phyloP scores from a whole-genome alignment of 2,113 vertebrate species.

The Phaethon lepturus region DNA sequence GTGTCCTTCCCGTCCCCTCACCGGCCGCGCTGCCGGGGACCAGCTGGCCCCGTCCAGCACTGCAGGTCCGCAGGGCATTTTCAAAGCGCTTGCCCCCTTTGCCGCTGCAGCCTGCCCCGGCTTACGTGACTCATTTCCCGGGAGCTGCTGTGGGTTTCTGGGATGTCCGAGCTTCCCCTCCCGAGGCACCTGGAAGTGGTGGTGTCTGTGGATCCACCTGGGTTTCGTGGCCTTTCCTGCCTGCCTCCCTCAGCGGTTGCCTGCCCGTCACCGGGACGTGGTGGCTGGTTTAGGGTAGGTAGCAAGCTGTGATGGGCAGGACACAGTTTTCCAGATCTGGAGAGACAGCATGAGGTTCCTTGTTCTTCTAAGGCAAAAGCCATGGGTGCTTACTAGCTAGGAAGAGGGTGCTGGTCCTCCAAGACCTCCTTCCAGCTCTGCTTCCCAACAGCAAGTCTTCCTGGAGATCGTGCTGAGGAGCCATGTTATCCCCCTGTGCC shows the following conservation, averaged over 20 bases:
- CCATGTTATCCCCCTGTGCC: background rate
- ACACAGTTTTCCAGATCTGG: background rate
- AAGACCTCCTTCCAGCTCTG: background rate
- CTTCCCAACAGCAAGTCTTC: accelerated
- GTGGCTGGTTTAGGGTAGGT: background rate
- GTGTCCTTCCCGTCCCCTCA: background rate
- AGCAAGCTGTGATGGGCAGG: background rate
- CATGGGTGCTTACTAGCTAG: background rate
- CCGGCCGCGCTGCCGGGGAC: accelerated
- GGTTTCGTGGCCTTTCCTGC: background rate
- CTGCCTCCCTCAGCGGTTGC: background rate
- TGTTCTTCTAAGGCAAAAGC: background rate
- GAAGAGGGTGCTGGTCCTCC: background rate
- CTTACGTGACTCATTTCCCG: accelerated
- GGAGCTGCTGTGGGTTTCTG: background rate
- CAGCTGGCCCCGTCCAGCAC: background rate
- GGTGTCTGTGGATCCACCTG: background rate
- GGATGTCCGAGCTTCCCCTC: background rate
- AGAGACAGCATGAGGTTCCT: background rate
- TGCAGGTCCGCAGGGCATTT: accelerated
- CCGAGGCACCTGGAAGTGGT: background rate
- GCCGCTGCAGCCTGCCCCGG: background rate
- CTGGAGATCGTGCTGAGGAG: background rate
- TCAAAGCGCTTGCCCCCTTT: background rate
- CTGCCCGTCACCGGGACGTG: background rate